Base-by-base conservation (phyloP, 2,797 vertebrate species). In the Zonotrichia albicollis region DNA sequence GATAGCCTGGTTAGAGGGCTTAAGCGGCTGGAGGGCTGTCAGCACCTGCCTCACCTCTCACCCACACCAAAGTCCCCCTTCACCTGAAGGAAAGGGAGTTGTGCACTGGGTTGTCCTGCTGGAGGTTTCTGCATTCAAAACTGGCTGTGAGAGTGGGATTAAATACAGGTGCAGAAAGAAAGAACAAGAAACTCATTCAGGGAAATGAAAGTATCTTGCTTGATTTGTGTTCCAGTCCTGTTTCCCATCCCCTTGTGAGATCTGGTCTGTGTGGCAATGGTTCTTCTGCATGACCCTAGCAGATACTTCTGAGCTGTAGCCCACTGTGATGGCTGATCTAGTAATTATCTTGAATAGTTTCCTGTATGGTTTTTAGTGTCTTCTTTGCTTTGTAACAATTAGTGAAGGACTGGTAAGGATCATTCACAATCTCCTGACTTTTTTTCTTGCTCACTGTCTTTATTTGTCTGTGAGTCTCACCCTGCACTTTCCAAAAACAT, bases 61-160 rank as follows among this genome's bases (percentile, higher is more conserved):
- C 16, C 6, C 6, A 9, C 3, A 6, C 25, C 1, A 1, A 26
- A 23, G 13, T 58, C 2, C 14, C 11, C 38, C 32, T 66, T 45
- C 5, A 2, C 34, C 34, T 36, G 40, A 36, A 45, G 76, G 23
- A 53, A 42, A 25, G 2, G 3, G 10, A 7, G 1, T 3, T 5
- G 5, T 29, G 36, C 54, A 9, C 16, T 34, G 36, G 4, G 40
- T 10, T 48, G n/a, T n/a, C n/a, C n/a, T n/a, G n/a, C n/a, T n/a
- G 8, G 36, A 73, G n/a, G 5, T 15, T 64, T 43, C 16, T 6
- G 0, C 1, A 0, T 57, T 70, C 34, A 48, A 68, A 87, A 76
- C 23, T 18, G 40, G 20, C 36, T 18, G 2, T 10, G 6, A 70
- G 30, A 2, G 9, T 3, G 3, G 15, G 14, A 9, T 60, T 80